These are phyloP conservation scores for Ctenoplectra terminalis DNA, from an alignment of 1,140 invertebrate genomes.

Conservation along the genomic window DNA sequence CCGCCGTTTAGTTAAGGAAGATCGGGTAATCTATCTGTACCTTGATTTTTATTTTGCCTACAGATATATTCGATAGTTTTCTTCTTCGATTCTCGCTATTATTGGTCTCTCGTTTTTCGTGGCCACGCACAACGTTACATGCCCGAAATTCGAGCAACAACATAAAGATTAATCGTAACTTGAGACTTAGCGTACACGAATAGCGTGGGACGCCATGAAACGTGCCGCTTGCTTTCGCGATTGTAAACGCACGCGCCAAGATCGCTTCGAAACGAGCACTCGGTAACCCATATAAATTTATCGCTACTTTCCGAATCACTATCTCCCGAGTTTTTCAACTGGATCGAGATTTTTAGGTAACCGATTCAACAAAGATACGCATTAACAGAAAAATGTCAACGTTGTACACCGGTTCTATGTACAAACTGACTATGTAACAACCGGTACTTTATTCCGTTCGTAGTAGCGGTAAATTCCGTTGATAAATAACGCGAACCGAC, in stretches of 20 bases:
- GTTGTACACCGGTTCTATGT: neutral
- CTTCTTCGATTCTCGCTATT: neutral
- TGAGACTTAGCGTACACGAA: neutral
- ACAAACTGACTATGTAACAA: neutral
- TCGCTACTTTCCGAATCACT: neutral
- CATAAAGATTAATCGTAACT: neutral
- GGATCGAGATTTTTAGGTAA: slow-evolving; percentile 43
- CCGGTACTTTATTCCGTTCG: neutral
- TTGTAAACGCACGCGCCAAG: slow-evolving; percentile 2
- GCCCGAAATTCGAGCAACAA: neutral
- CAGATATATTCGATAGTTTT: neutral
- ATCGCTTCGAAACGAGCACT: neutral
- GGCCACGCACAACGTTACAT: slow-evolving; percentile 4
- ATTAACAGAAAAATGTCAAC: slow-evolving; percentile 14
- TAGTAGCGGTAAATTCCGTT: slow-evolving; percentile 28
- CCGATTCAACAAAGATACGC: neutral
- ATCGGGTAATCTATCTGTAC: slow-evolving; percentile 39
- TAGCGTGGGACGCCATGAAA: slow-evolving; percentile 48
- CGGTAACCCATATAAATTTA: neutral
- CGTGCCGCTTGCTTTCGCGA: neutral
- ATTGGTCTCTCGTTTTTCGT: neutral
- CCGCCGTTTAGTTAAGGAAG: slow-evolving; percentile 14
- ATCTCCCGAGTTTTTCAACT: slow-evolving; percentile 7
- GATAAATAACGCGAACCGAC: neutral
- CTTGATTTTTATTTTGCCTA: slow-evolving; percentile 31